Conservation (phyloP, 64 coral and sea anemone species). For the Anthopleura sola region DNA sequence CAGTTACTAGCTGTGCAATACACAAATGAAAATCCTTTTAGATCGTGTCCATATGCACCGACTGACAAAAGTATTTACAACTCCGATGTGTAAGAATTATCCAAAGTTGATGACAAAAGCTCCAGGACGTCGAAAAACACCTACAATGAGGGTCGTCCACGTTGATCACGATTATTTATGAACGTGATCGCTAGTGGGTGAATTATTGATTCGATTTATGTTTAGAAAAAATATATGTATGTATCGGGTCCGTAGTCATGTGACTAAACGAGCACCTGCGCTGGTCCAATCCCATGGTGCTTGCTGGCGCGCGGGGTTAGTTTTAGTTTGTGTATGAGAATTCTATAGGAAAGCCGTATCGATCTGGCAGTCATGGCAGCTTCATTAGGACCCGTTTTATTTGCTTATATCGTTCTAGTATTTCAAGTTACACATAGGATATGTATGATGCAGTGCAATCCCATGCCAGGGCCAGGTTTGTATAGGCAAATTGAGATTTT, state of each 20-base stretch:
- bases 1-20: background rate
- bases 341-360: slow-evolving; percentile 61
- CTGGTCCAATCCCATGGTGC: slow-evolving; percentile 90
- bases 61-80: background rate
- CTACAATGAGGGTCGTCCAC: background rate
- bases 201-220: slow-evolving; percentile 5
- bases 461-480: slow-evolving; percentile 91
- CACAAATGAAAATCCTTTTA: too few species aligned
- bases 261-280: slow-evolving; percentile 76
- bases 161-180: slow-evolving; percentile 18
- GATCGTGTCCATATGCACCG: too few species aligned
- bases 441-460: slow-evolving; percentile 98
- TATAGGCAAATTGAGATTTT: slow-evolving; percentile 27
- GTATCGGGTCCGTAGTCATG: slow-evolving; percentile 35
- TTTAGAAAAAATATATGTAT: background rate
- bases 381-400: slow-evolving; percentile 81
- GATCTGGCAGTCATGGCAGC: slow-evolving; percentile 81
- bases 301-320: slow-evolving; percentile 48
- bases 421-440: slow-evolving; percentile 95
- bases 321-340: slow-evolving; percentile 95
- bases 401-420: slow-evolving; percentile 79
- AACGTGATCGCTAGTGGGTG: background rate
- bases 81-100: background rate
- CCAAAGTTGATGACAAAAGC: slow-evolving; percentile 9
- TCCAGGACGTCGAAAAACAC: slow-evolving; percentile 9